Percentiles rank a stretch among this genome's conserved stretches.
Conservation (phyloP, 1,140 invertebrate species). For the Drosophila repletoides region DNA sequence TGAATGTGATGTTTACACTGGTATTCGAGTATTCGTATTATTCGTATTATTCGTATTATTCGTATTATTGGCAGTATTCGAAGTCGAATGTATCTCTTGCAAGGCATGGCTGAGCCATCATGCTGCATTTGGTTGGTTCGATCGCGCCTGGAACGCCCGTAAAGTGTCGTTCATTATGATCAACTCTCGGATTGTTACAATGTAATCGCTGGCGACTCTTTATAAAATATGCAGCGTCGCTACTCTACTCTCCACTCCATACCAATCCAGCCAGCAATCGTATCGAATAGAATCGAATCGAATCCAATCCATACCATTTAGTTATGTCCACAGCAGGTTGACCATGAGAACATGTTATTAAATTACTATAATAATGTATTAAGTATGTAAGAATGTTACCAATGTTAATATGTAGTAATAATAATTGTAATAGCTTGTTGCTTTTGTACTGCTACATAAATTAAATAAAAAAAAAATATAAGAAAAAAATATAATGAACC, state of each 20-base stretch:
- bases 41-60: too few species aligned
- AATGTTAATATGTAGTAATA: conserved; percentile 81
- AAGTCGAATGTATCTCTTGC: conserved; percentile 16
- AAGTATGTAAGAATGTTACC: conserved; percentile 81
- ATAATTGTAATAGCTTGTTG: conserved; percentile 72
- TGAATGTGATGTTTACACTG: conserved; percentile 65
- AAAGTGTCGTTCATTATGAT: conserved; percentile 72
- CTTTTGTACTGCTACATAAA: conserved; percentile 48
- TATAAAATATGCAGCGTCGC: conserved; percentile 68
- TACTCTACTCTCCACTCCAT: conserved; percentile 31
- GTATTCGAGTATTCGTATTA: too few species aligned
- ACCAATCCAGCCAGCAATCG: conserved; percentile 3
- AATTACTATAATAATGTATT: conserved; percentile 81
- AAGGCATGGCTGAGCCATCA: conserved; percentile 23
- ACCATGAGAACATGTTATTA: conserved; percentile 82
- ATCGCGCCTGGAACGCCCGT: conserved; percentile 53
- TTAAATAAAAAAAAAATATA: conserved; percentile 22
- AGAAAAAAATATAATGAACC: conserved; percentile 34
- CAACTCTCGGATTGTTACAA: conserved; percentile 47
- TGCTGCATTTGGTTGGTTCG: conserved; percentile 30
- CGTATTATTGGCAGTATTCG: too few species aligned
- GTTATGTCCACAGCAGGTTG: conserved; percentile 60
- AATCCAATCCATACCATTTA: conserved; percentile 26
- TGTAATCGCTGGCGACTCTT: conserved; percentile 68
- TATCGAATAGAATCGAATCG: conserved; percentile 34